Evolutionary conservation across 1,140 invertebrate species (phyloP).

Genomic region (Rhopalosiphum padi): DNA sequence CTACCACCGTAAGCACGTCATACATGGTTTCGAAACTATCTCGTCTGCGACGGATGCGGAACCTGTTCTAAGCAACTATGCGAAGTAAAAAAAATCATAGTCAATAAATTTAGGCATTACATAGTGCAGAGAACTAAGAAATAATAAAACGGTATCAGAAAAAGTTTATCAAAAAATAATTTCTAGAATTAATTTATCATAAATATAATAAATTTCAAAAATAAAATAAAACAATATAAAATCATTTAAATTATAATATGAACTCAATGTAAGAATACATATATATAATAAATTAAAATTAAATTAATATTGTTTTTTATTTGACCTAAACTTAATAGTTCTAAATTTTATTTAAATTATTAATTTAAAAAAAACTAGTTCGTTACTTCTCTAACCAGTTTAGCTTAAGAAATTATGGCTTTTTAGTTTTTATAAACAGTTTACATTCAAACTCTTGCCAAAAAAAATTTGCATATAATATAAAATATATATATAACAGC

Average conservation of each 20-base stretch:
- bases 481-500: background rate
- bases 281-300: background rate
- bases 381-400: background rate
- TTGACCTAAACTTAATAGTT: background rate
- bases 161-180: background rate
- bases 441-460: background rate
- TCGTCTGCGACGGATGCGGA: constrained; percentile 43
- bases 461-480: constrained; percentile 29
- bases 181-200: background rate
- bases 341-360: background rate
- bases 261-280: background rate
- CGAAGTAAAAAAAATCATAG: background rate
- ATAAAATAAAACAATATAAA: background rate
- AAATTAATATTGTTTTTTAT: no score
- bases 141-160: background rate
- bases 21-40: constrained; percentile 43
- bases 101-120: background rate
- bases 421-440: background rate
- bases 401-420: background rate
- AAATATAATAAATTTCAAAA: background rate
- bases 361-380: background rate
- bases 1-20: background rate
- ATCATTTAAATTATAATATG: background rate
- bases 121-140: background rate
- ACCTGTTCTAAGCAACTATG: constrained; percentile 38